Conservation (phyloP, 2,888 invertebrate species). For the Strigamia crassipes region DNA sequence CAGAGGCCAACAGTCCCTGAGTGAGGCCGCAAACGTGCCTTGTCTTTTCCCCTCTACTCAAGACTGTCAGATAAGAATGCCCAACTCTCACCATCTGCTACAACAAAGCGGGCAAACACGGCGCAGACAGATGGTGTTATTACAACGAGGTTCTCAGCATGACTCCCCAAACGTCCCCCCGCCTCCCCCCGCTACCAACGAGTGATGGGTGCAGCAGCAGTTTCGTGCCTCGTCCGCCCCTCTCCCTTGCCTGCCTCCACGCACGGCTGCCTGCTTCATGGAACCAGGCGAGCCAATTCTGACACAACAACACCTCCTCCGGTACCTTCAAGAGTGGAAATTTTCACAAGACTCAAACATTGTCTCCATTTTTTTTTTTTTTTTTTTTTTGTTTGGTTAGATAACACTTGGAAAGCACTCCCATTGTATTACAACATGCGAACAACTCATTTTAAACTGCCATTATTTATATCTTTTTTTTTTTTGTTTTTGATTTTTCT, state of each 20-base stretch:
- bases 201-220: conserved; percentile 10
- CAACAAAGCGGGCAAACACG: background rate
- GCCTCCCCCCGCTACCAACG: background rate
- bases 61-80: conserved; percentile 10
- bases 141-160: background rate
- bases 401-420: background rate
- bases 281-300: conserved; percentile 10
- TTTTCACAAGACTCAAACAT: background rate
- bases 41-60: conserved; percentile 10
- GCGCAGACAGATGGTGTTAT: background rate
- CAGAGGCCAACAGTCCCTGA: conserved; percentile 4
- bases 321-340: background rate
- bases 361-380: background rate
- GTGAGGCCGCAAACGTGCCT: conserved; percentile 10
- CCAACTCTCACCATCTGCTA: background rate
- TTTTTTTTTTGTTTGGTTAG: background rate
- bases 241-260: background rate
- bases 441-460: too few relatives aligned
- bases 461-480: background rate
- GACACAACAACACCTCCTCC: conserved; percentile 10
- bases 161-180: background rate
- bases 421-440: background rate
- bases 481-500: too few relatives aligned
- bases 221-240: background rate
- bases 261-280: conserved; percentile 10